These are phyloP conservation scores for Alectoris magna DNA, from an alignment of 2,797 vertebrate species.

Conservation along the genomic window DNA sequence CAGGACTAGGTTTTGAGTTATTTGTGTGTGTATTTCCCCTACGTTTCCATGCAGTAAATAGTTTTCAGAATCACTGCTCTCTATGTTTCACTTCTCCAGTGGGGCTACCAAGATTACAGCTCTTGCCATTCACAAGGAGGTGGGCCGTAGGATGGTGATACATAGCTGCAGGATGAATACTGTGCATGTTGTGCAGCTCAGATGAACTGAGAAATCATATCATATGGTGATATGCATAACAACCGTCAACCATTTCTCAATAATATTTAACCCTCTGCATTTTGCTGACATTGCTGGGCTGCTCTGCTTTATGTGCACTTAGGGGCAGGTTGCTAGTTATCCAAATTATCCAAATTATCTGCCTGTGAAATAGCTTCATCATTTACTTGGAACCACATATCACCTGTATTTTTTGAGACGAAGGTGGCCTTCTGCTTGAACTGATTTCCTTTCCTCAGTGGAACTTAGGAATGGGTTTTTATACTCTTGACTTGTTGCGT, in stretches of 20 bases:
- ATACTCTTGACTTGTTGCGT: background rate
- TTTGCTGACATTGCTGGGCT: background rate
- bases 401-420: background rate
- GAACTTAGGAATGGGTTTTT: accelerated
- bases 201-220: background rate
- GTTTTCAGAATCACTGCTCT: background rate
- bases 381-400: background rate
- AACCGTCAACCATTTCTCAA: background rate
- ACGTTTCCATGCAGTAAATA: background rate
- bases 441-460: background rate
- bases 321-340: background rate
- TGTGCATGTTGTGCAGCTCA: background rate
- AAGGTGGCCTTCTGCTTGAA: background rate
- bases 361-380: background rate
- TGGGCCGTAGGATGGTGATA: no score
- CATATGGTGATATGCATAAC: background rate
- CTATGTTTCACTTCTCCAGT: accelerated
- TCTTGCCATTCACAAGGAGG: background rate
- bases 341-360: background rate
- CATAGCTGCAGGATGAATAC: background rate
- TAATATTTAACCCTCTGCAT: background rate
- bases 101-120: background rate
- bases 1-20: background rate
- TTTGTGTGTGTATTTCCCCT: background rate
- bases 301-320: accelerated